Base-by-base conservation (phyloP, 2,113 vertebrate species). In the Mustelus asterias region DNA sequence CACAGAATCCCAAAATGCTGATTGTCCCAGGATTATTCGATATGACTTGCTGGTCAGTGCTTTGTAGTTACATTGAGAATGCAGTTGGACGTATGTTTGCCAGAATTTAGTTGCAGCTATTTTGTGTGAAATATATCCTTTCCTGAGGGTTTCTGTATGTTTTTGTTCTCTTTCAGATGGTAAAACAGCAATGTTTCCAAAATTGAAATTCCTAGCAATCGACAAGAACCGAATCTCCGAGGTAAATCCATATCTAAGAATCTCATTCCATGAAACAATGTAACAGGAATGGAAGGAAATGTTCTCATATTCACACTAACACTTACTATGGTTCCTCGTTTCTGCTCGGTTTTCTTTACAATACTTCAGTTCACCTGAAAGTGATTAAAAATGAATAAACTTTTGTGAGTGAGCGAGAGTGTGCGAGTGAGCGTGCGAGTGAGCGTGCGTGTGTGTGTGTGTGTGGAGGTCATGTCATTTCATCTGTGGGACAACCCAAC, bases 191-290 rank as follows among this genome's bases (percentile, higher is more conserved):
- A 97, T 97, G 97, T 99, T 99, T 96, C 97, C 98, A 11, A 97
- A 97, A 0, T 96, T 99, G 97, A 98, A 97, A 96, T 96, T 54
- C 22, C 98, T 99, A 44, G 96, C 96, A 37, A 96, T 99, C 96
- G 97, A 98, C 26, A 96, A 98, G 96, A 99, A 99, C 97, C 97
- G 96, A 96, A 98, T 99, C 96, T 96, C 98, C 1, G 97, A 99
- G 97, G 99, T 99, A 96, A 96, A 97, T 96, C 72, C 18, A 44
- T 18, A 37, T 93, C 60, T 65, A 65, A 33, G 63, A 93, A 41
- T n/a, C 65, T 93, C 6, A 37, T 93, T 93, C 58, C 60, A 11
- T 92, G 3, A 65, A 65, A 37, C 63, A 92, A 92, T 9, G n/a
- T 26, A 14, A 89, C 26, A 60, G 4, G 2, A 60, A 0, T 92